A percentile compares a stretch with the other conserved stretches of the same genome.
Evolutionary conservation across 2,113 vertebrate genomes (phyloP).

Genomic region (Sardina pilchardus): DNA sequence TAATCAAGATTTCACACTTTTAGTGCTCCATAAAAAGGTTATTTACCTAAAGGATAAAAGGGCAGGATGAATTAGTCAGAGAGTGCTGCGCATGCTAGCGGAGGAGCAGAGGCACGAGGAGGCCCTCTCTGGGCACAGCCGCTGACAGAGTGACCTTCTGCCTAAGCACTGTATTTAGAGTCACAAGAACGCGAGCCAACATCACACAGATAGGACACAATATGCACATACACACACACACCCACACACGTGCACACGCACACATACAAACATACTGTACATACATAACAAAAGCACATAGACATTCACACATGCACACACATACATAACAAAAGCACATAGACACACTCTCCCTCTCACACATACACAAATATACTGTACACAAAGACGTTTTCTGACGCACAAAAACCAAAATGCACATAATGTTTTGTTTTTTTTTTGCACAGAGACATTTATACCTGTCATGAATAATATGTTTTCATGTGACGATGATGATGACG

Average conservation of each 20-base stretch:
- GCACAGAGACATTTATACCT: no score
- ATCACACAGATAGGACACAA: not conserved
- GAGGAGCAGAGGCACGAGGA: not conserved
- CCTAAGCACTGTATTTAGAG: constrained; percentile 1
- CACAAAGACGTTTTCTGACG: not conserved
- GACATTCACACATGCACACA: not conserved
- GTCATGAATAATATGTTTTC: no score
- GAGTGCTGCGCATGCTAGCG: not conserved
- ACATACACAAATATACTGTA: not conserved
- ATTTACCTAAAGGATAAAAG: constrained; percentile 48
- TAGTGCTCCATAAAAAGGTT: constrained; percentile 41
- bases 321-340: not conserved
- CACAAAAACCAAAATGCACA: not conserved
- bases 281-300: not conserved
- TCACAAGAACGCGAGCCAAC: not conserved
- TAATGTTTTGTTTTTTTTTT: no score
- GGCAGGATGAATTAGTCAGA: constrained; percentile 44
- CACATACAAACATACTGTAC: not conserved
- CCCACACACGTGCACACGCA: not conserved
- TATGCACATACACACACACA: not conserved
- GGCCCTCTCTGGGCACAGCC: constrained; percentile 2
- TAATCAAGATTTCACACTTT: constrained; percentile 42
- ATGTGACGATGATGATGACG: not conserved
- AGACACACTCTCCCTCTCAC: not conserved
- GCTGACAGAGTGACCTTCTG: constrained; percentile 28